phyloP scores from a whole-genome alignment of 2,797 vertebrate species.

The Lateolabrax maculatus region DNA sequence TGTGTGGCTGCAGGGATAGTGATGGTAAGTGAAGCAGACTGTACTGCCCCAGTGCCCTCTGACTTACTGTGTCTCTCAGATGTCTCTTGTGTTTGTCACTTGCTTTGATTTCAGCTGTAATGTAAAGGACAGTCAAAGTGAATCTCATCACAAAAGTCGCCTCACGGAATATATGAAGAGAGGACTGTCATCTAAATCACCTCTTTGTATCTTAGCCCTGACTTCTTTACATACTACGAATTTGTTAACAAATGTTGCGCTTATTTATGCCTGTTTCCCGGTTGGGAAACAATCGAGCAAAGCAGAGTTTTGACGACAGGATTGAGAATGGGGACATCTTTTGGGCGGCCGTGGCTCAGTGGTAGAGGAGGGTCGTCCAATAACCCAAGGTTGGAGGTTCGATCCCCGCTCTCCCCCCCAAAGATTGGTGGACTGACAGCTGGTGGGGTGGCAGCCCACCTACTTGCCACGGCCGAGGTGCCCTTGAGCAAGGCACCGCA shows the following conservation, averaged over 20 bases:
- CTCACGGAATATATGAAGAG: not conserved
- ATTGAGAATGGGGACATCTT: not conserved
- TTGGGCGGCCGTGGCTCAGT: too few species aligned
- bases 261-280: not conserved
- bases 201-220: not conserved
- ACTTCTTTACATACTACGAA: not conserved
- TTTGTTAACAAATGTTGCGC: not conserved
- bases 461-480: too few species aligned
- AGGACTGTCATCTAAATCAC: not conserved
- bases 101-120: constrained; percentile 23
- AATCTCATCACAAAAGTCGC: not conserved
- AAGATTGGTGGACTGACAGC: too few species aligned
- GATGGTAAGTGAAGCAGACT: constrained; percentile 59
- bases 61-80: constrained; percentile 38
- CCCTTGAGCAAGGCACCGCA: too few species aligned
- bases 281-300: not conserved
- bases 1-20: constrained; percentile 14
- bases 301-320: not conserved
- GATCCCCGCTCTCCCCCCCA: too few species aligned
- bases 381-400: too few species aligned
- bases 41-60: constrained; percentile 51
- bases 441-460: too few species aligned
- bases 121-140: not conserved
- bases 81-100: constrained; percentile 1
- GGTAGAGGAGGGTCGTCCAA: too few species aligned